Conservation (phyloP, 2,888 invertebrate species). For the Notodonta ziczac region DNA sequence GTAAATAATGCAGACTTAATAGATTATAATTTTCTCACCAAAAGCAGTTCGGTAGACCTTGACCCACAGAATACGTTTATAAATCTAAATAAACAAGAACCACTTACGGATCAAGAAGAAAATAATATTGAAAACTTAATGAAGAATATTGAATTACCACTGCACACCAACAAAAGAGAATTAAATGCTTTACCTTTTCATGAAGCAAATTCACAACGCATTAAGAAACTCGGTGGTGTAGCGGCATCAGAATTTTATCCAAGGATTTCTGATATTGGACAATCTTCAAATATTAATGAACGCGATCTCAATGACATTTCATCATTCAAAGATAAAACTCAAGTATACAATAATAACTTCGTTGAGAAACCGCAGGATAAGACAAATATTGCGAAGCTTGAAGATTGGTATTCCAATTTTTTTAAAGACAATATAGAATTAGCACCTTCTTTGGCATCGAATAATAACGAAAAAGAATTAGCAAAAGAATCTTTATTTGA, state of each 20-base stretch:
- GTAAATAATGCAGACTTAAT: not conserved
- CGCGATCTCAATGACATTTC: not conserved
- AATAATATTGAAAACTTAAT: not conserved
- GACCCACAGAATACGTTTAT: not conserved
- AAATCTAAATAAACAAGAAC: not conserved
- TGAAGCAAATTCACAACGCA: slow-evolving; percentile 1
- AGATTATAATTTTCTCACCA: not conserved
- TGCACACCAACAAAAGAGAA: slow-evolving; percentile 3
- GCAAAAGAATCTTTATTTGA: not conserved
- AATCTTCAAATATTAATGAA: not conserved
- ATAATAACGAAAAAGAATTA: not conserved
- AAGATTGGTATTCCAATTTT: slow-evolving; percentile 7
- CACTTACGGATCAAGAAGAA: not conserved
- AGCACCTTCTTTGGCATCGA: not conserved
- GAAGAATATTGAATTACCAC: too few relatives aligned
- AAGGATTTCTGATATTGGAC: not conserved
- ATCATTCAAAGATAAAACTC: not conserved
- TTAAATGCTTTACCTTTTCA: not conserved
- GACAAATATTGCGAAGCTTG: not conserved
- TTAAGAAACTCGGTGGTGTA: not conserved
- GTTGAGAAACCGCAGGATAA: not conserved
- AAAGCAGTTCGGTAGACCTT: not conserved
- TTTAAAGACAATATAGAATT: not conserved
- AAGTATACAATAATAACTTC: not conserved
- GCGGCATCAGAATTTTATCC: not conserved